Evolutionary conservation across 2,113 vertebrate genomes (phyloP).

Genomic region (Bufo gargarizans): DNA sequence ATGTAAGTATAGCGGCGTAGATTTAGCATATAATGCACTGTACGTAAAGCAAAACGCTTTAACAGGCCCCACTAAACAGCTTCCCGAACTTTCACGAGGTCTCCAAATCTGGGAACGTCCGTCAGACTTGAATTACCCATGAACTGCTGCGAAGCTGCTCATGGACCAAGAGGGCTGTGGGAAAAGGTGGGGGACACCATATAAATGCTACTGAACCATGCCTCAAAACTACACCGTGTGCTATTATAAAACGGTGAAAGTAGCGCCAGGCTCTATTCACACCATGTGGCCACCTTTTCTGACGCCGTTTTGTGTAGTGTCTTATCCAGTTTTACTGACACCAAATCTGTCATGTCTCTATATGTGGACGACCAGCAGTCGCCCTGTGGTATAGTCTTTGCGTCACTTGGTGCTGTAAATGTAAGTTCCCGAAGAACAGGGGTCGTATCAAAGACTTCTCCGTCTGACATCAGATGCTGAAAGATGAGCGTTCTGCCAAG

Average conservation of each 20-base stretch:
- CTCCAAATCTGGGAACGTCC: background rate
- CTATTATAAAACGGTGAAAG: background rate
- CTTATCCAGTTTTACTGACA: no score
- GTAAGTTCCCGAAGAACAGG: background rate
- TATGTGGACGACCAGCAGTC: background rate
- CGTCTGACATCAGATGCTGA: no score
- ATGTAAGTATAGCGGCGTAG: slow-evolving; percentile 12
- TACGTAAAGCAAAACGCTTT: background rate
- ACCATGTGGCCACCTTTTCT: background rate
- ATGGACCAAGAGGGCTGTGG: background rate
- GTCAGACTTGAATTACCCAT: background rate
- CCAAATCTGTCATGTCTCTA: no score
- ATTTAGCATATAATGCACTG: background rate
- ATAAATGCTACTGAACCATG: no score
- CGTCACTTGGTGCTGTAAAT: background rate
- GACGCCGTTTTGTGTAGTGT: no score
- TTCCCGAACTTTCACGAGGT: background rate
- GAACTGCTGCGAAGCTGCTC: background rate
- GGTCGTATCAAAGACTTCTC: no score
- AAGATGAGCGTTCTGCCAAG: no score
- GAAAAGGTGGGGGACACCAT: background rate
- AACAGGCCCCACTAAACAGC: background rate
- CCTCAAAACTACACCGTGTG: no score
- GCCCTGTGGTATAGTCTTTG: background rate
- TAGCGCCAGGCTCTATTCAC: background rate